phyloP scores from a whole-genome alignment of 2,888 invertebrate genomes.

The Stenoptilia bipunctidactyla region DNA sequence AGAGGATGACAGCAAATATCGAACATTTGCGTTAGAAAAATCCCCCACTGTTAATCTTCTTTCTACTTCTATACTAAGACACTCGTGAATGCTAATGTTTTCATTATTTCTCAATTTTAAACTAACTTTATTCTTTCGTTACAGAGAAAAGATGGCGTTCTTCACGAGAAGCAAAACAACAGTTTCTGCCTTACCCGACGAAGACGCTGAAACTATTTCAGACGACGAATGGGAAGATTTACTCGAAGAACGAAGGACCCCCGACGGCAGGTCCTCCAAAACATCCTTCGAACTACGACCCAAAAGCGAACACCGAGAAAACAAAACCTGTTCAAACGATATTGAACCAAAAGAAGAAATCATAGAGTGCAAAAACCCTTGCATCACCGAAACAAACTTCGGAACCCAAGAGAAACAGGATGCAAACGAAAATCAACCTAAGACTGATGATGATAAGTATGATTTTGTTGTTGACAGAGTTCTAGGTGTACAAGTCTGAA shows the following conservation, averaged over 20 bases:
- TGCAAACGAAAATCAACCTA: slow-evolving; percentile 20
- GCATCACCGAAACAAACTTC: slow-evolving; percentile 16
- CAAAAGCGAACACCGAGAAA: slow-evolving; percentile 7
- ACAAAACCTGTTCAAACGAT: slow-evolving; percentile 2
- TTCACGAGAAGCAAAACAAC: slow-evolving; percentile 86
- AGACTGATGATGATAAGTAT: slow-evolving; percentile 73
- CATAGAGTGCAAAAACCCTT: slow-evolving; percentile 52
- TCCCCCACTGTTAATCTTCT: too few relatives aligned
- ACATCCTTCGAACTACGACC: slow-evolving; percentile 51
- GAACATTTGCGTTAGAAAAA: too few relatives aligned
- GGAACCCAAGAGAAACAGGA: slow-evolving; percentile 46
- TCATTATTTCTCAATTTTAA: too few relatives aligned
- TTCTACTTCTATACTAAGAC: too few relatives aligned
- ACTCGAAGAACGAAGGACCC: slow-evolving; percentile 51
- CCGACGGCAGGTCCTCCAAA: slow-evolving; percentile 58
- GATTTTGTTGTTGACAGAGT: slow-evolving; percentile 88
- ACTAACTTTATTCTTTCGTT: slow-evolving; percentile 23
- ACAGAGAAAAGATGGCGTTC: slow-evolving; percentile 96
- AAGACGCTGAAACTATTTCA: slow-evolving; percentile 63
- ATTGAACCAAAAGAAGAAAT: slow-evolving; percentile 17
- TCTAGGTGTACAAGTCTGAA: slow-evolving; percentile 85
- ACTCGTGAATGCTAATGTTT: too few relatives aligned
- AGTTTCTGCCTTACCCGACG: slow-evolving; percentile 81
- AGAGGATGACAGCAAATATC: too few relatives aligned
- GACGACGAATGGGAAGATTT: slow-evolving; percentile 64